phyloP scores from a whole-genome alignment of 1,140 invertebrate genomes.

The Anastrepha obliqua region DNA sequence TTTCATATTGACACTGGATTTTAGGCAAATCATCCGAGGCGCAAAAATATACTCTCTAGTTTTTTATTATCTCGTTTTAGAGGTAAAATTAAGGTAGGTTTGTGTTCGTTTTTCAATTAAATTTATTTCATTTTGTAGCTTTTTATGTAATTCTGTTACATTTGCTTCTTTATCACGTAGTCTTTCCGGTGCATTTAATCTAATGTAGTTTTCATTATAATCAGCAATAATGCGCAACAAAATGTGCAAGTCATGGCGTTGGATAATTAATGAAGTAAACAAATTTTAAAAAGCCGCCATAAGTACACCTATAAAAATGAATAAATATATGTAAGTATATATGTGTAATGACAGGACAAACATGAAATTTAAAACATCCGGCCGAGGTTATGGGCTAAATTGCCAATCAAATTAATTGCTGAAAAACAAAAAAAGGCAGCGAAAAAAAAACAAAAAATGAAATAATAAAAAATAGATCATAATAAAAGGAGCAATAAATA shows the following conservation, averaged over 20 bases:
- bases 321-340: too few species aligned
- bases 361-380: background rate
- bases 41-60: too few species aligned
- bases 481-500: background rate
- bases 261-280: constrained; percentile 2
- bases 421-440: background rate
- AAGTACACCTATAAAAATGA: background rate
- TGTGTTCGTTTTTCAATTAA: too few species aligned
- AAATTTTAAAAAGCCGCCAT: background rate
- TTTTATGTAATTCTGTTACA: too few species aligned
- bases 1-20: too few species aligned
- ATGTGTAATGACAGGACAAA: background rate
- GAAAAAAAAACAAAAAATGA: background rate
- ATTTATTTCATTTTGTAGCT: too few species aligned
- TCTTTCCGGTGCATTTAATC: background rate
- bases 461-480: background rate
- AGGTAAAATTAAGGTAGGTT: too few species aligned
- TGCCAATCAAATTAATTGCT: constrained; percentile 1
- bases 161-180: too few species aligned
- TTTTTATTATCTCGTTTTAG: too few species aligned
- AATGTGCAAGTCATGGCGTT: background rate
- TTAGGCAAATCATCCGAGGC: too few species aligned
- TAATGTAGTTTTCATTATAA: background rate
- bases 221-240: background rate
- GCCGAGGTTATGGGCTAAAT: background rate